A percentile compares a stretch with the other conserved stretches of the same genome.
Conservation (phyloP, 2,888 invertebrate genomes). For the Meteorus cinctellus region DNA sequence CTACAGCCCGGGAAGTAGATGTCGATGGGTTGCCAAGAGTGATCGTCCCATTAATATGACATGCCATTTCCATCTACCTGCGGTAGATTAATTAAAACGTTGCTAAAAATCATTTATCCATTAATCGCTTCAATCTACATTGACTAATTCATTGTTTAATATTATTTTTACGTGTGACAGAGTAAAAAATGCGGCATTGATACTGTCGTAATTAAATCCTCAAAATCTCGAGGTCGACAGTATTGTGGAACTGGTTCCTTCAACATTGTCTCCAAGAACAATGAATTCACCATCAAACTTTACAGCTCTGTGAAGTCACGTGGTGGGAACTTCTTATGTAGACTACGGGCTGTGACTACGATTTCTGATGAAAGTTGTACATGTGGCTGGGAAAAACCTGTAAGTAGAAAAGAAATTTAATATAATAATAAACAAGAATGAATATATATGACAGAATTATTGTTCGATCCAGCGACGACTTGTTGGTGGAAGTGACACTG, state of each 20-base stretch:
- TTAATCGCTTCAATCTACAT: background rate
- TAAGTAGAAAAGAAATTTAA: constrained; percentile 46
- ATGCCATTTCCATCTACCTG: constrained; percentile 75
- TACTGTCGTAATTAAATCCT: constrained; percentile 74
- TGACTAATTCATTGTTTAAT: background rate
- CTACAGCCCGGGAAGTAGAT: constrained; percentile 71
- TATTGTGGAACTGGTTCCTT: constrained; percentile 76
- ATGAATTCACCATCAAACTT: constrained; percentile 59
- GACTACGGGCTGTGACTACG: constrained; percentile 58
- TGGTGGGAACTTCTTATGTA: constrained; percentile 76
- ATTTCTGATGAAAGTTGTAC: constrained; percentile 68
- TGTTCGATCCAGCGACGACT: constrained; percentile 68
- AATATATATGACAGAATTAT: background rate
- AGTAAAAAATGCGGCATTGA: constrained; percentile 73
- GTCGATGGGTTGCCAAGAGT: constrained; percentile 77
- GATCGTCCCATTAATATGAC: constrained; percentile 65
- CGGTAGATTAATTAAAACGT: constrained; percentile 65
- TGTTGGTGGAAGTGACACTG: constrained; percentile 76
- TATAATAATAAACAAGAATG: background rate
- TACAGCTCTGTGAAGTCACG: constrained; percentile 58
- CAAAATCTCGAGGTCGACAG: constrained; percentile 74
- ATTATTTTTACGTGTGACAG: constrained; percentile 67
- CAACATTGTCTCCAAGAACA: constrained; percentile 57
- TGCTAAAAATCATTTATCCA: background rate
- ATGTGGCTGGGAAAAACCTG: constrained; percentile 77